Evolutionary conservation across 2,888 invertebrate genomes (phyloP).

Genomic region (Oegoconia quadripuncta): DNA sequence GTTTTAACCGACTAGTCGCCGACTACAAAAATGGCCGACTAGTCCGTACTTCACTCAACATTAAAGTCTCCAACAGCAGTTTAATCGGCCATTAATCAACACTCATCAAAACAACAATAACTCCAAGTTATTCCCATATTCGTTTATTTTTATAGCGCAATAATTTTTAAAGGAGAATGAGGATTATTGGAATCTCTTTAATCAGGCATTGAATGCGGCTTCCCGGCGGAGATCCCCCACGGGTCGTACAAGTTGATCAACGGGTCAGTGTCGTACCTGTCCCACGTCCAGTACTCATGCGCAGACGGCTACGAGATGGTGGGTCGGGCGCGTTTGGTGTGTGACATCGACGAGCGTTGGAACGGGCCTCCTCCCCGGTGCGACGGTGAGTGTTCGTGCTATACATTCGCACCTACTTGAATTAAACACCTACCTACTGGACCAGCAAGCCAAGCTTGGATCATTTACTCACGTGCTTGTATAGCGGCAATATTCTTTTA

Average conservation of each 20-base stretch:
- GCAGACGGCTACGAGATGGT: slow-evolving; percentile 91
- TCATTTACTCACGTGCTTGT: no score
- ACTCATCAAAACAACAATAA: no score
- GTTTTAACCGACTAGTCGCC: no score
- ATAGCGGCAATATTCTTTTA: no score
- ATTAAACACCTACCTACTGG: neutral
- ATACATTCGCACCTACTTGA: neutral
- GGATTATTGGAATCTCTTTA: neutral
- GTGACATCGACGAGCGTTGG: slow-evolving; percentile 96
- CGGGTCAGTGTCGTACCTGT: slow-evolving; percentile 91
- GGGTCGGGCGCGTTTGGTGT: slow-evolving; percentile 89
- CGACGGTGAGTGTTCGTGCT: slow-evolving; percentile 79
- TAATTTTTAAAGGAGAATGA: no score
- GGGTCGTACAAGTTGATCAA: slow-evolving; percentile 90
- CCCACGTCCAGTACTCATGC: slow-evolving; percentile 91
- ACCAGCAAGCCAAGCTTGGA: no score
- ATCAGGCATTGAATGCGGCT: slow-evolving; percentile 92
- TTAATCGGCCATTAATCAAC: no score
- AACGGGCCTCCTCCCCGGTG: slow-evolving; percentile 95
- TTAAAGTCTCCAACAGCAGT: no score
- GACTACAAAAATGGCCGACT: no score
- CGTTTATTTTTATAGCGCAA: no score
- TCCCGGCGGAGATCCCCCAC: slow-evolving; percentile 90
- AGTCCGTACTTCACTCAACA: no score
- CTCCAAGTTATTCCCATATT: no score